These are phyloP conservation scores for Oenanthe oenanthe DNA, from an alignment of 2,113 vertebrate genomes.

Conservation along the genomic window DNA sequence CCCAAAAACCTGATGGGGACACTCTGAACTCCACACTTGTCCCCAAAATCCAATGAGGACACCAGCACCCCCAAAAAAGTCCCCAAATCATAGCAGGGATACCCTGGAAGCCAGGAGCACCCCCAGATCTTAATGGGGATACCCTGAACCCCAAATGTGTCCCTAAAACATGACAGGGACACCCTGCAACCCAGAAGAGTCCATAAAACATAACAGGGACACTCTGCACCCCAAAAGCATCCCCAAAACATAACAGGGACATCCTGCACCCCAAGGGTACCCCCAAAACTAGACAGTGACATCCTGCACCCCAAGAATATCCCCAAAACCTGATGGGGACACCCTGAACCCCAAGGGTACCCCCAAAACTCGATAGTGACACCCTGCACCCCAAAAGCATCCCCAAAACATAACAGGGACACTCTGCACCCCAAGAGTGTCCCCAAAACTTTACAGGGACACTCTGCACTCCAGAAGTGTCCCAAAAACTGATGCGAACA, in stretches of 20 bases:
- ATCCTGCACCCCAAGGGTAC: neutral
- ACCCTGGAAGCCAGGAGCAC: no score
- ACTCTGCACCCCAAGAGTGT: rapidly evolving
- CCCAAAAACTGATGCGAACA: neutral
- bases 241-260: neutral
- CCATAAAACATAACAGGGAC: no score
- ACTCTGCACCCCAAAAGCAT: neutral
- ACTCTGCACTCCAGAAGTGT: rapidly evolving
- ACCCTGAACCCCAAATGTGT: no score
- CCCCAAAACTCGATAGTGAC: neutral
- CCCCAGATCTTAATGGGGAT: no score
- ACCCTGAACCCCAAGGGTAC: rapidly evolving
- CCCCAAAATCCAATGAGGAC: no score
- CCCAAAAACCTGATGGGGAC: neutral
- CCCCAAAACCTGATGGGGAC: rapidly evolving
- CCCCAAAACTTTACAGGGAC: neutral
- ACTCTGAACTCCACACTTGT: no score
- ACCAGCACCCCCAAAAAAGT: neutral
- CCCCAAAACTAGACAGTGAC: neutral
- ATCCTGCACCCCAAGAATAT: rapidly evolving
- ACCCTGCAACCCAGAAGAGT: no score
- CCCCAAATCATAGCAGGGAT: no score
- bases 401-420: neutral
- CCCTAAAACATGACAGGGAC: no score
- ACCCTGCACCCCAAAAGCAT: rapidly evolving